Base-by-base conservation (phyloP, 2,888 invertebrate species). In the Athetis lepigone region DNA sequence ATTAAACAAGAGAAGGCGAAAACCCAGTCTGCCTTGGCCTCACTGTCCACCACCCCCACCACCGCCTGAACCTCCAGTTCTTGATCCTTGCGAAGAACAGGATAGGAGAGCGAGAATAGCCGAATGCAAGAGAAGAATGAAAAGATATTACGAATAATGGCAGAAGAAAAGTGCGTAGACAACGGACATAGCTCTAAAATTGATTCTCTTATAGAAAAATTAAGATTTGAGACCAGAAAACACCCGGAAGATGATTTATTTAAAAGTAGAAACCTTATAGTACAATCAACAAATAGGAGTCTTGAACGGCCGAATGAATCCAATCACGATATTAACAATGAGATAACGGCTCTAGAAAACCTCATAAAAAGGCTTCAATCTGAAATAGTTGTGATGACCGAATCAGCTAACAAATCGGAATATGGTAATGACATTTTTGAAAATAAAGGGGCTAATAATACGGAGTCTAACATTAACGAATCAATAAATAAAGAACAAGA, bases 131-230 rank as follows among this genome's bases (percentile, higher is more conserved):
- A 83, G 79, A 65, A 88, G 85, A 81, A 86, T 85, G 81, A 83
- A 82, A 85, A 81, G 84, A 51, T 91, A 90, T 58, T 68, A 75
- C 13, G 85, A 88, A 66, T 91, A 84, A 87, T 87, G 88, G 88
- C 85, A 4, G 76, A 74, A 4, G 43, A 60, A 65, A 13, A 13
- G 5, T 16, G 16, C 19, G 23, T 66, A 16, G 43, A 64, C 1
- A 55, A 68, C 4, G 71, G 63, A 23, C 40, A 57, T 18, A 63
- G 54, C 23, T 73, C 79, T 2, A 80, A 67, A 9, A 62, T 79
- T 0, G 77, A 85, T 57, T 70, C 77, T 0, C 25, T 83, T 0
- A 79, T 85, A n/a, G 79, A 86, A n/a, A 84, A 81, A 16, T 75
- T 85, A 18, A 78, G 65, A 49, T 13, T 63, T 21, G 82, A 82